Conservation (phyloP, 1,140 invertebrate species). For the Teleopsis dalmanni region DNA sequence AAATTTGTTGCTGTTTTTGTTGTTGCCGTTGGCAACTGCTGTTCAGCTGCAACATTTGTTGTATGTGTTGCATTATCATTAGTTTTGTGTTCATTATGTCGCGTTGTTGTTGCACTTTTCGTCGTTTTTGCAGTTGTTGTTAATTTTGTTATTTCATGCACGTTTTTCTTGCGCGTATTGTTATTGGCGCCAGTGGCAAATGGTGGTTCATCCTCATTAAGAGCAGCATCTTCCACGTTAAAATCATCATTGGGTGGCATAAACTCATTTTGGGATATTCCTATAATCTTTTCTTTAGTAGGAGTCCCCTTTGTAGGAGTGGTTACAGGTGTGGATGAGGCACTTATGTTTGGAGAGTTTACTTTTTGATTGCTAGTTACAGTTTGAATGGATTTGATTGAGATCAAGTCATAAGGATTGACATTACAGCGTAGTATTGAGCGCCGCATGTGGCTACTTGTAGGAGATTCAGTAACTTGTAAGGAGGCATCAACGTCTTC, state of each 20-base stretch:
- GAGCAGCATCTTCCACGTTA: slow-evolving; percentile 34
- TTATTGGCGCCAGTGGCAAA: slow-evolving; percentile 3
- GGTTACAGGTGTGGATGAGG: neutral
- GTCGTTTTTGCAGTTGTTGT: neutral
- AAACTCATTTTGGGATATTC: slow-evolving; percentile 15
- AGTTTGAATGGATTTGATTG: slow-evolving; percentile 22
- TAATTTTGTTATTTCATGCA: neutral
- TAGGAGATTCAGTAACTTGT: neutral
- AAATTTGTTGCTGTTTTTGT: neutral
- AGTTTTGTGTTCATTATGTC: slow-evolving; percentile 4
- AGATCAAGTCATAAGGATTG: slow-evolving; percentile 74
- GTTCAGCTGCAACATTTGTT: neutral
- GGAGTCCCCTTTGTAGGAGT: neutral
- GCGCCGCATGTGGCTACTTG: slow-evolving; percentile 39
- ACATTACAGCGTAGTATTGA: slow-evolving; percentile 79
- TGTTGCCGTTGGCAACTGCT: neutral
- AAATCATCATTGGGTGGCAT: slow-evolving; percentile 26
- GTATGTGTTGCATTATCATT: neutral
- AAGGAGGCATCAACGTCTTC: slow-evolving; percentile 29
- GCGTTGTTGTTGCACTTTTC: neutral
- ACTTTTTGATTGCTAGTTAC: neutral
- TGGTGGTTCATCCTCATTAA: slow-evolving; percentile 24
- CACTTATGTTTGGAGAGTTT: neutral
- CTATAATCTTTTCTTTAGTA: slow-evolving; percentile 13
- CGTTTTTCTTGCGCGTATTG: neutral